Percentiles rank a stretch among this genome's conserved stretches.
phyloP scores from a whole-genome alignment of 2,888 invertebrate genomes.

The Monopis laevigella region DNA sequence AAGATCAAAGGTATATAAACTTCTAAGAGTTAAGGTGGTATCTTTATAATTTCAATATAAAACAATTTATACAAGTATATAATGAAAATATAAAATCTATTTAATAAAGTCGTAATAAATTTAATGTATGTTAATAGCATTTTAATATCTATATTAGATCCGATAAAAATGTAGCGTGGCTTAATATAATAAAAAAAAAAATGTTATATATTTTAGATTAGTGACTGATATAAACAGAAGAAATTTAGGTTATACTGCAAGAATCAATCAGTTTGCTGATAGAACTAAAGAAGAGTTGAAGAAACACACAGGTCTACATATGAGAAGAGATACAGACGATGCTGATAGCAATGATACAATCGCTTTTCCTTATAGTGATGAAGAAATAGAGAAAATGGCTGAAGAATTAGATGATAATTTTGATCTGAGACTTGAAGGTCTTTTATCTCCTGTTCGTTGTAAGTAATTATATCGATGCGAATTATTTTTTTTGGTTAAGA shows the following conservation, averaged over 20 bases:
- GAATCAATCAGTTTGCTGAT: constrained; percentile 42
- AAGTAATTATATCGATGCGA: too few species aligned
- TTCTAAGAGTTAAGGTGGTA: too few species aligned
- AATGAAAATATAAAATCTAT: too few species aligned
- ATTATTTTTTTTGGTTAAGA: too few species aligned
- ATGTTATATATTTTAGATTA: constrained; percentile 22
- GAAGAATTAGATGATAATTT: constrained; percentile 30
- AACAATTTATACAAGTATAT: too few species aligned
- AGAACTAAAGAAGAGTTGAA: constrained; percentile 36
- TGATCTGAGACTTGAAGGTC: constrained; percentile 35
- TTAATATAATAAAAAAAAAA: too few species aligned
- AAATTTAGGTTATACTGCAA: constrained; percentile 35
- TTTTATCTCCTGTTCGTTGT: constrained; percentile 38
- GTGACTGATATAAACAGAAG: constrained; percentile 29
- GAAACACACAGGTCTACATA: constrained; percentile 29
- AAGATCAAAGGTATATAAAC: too few species aligned
- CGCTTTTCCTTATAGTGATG: constrained; percentile 35
- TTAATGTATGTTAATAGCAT: too few species aligned
- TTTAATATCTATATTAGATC: too few species aligned
- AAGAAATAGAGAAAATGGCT: constrained; percentile 23
- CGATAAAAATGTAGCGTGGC: too few species aligned
- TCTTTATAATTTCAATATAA: too few species aligned
- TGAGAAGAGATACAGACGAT: constrained; percentile 26
- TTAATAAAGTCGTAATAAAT: too few species aligned
- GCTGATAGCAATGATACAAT: constrained; percentile 25